A percentile compares a stretch with the other conserved stretches of the same genome.
Evolutionary conservation across 2,888 invertebrate genomes (phyloP).

Genomic region (Trachelus stipa): DNA sequence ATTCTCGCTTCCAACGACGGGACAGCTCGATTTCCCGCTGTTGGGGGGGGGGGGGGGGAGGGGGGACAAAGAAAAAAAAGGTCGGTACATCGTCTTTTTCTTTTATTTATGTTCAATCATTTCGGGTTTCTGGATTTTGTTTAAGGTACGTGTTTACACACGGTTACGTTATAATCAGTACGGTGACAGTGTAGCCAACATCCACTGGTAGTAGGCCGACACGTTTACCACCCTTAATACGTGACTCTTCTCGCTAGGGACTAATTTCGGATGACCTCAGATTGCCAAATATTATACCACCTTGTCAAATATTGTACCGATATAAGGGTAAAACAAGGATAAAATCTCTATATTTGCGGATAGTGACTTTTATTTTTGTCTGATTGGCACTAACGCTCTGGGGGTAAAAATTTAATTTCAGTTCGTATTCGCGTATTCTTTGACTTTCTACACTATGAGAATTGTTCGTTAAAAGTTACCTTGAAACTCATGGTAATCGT

Average conservation of each 20-base stretch:
- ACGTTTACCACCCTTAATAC: neutral
- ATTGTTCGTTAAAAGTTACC: no score
- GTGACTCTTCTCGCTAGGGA: conserved; percentile 1
- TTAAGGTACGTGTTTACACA: neutral
- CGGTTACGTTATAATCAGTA: neutral
- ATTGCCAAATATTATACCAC: neutral
- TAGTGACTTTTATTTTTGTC: neutral
- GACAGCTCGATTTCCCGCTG: neutral
- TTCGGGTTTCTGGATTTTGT: neutral
- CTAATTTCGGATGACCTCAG: neutral
- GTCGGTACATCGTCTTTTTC: neutral
- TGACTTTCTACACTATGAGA: neutral
- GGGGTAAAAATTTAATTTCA: neutral
- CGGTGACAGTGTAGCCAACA: neutral
- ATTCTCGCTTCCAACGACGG: neutral
- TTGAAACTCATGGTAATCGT: no score
- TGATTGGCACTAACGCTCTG: neutral
- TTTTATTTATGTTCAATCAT: neutral
- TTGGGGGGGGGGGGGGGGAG: no score
- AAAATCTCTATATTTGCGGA: neutral
- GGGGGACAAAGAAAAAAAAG: no score
- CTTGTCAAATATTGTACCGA: conserved; percentile 1
- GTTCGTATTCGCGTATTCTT: neutral
- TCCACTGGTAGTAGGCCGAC: neutral
- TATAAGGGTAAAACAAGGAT: neutral